Conservation (phyloP, 2,888 invertebrate species). For the Endotricha flammealis region DNA sequence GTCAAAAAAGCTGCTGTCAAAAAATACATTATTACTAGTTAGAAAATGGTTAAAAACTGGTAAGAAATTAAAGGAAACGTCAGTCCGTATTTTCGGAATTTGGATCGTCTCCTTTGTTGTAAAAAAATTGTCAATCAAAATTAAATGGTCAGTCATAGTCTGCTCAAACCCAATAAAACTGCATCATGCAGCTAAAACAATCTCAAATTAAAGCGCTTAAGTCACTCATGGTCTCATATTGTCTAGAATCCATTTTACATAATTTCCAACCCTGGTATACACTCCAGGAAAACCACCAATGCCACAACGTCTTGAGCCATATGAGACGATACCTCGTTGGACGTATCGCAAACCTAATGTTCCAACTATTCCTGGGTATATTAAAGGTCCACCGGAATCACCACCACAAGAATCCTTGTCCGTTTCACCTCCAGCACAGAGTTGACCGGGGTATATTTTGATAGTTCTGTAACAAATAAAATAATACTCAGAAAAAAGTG, state of each 20-base stretch:
- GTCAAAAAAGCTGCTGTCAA: too few species aligned
- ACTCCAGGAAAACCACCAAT: slow-evolving; percentile 74
- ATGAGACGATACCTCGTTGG: slow-evolving; percentile 80
- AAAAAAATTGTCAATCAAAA: too few species aligned
- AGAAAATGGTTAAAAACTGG: too few species aligned
- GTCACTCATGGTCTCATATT: slow-evolving; percentile 40
- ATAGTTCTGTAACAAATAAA: slow-evolving; percentile 25
- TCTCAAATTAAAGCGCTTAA: too few species aligned
- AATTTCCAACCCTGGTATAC: slow-evolving; percentile 76
- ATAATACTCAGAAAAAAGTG: too few species aligned
- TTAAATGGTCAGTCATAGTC: too few species aligned
- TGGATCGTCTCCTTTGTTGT: too few species aligned
- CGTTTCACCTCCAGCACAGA: slow-evolving; percentile 74
- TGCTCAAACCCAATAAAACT: too few species aligned
- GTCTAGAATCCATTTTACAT: slow-evolving; percentile 80
- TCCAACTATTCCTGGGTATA: slow-evolving; percentile 46
- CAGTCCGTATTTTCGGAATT: too few species aligned
- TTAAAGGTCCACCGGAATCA: slow-evolving; percentile 84
- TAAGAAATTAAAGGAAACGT: too few species aligned
- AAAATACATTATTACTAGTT: too few species aligned
- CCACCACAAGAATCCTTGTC: slow-evolving; percentile 81
- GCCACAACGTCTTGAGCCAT: slow-evolving; percentile 74
- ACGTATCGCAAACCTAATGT: slow-evolving; percentile 62
- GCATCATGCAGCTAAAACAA: too few species aligned
- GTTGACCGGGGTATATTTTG: slow-evolving; percentile 58